Evolutionary conservation across 1,140 invertebrate species (phyloP).

Genomic region (Belonocnema kinseyi): DNA sequence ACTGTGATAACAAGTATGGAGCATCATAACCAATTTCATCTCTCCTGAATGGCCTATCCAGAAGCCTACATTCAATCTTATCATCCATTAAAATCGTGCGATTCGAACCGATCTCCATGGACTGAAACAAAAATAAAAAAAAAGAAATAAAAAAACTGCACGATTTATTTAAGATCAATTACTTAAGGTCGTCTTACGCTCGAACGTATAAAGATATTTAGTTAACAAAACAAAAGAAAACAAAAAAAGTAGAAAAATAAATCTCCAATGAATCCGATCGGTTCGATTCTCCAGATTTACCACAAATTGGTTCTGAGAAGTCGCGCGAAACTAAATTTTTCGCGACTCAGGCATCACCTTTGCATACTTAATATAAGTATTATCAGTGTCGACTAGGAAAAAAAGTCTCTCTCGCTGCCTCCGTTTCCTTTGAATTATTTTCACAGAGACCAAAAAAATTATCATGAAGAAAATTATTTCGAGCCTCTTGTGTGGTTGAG

Average conservation of each 20-base stretch:
- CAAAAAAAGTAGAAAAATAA: conserved; percentile 18
- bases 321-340: background rate
- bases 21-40: conserved; percentile 16
- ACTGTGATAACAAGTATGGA: conserved; percentile 65
- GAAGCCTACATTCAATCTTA: background rate
- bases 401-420: conserved; percentile 1
- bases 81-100: background rate
- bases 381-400: conserved; percentile 26
- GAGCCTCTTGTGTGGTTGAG: background rate
- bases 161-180: background rate
- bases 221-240: conserved; percentile 14
- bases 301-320: background rate
- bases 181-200: background rate
- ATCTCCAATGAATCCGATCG: background rate
- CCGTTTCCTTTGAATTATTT: conserved; percentile 5
- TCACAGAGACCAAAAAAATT: background rate
- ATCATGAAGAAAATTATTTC: too few relatives aligned
- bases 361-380: conserved; percentile 54
- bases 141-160: background rate
- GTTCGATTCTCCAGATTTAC: conserved; percentile 4
- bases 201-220: too few relatives aligned
- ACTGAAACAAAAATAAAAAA: background rate
- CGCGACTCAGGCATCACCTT: conserved; percentile 1
- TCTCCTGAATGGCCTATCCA: background rate
- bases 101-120: conserved; percentile 7